These are phyloP conservation scores for Lasioglossum villosulum DNA, from an alignment of 2,888 invertebrate genomes.

Conservation along the genomic window DNA sequence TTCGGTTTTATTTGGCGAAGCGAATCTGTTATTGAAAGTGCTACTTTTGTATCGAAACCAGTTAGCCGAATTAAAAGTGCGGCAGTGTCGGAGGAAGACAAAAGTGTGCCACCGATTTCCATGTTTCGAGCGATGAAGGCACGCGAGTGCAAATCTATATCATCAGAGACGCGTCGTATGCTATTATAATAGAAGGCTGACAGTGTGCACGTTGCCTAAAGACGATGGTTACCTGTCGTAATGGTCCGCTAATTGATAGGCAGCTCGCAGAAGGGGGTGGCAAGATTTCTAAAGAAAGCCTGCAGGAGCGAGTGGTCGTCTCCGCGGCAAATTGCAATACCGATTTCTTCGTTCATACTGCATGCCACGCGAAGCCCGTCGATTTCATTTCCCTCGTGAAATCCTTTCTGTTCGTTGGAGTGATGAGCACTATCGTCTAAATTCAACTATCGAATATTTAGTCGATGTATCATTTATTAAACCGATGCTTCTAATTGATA, in stretches of 20 bases:
- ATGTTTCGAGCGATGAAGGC: constrained; percentile 37
- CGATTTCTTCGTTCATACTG: constrained; percentile 54
- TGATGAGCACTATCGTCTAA: no score
- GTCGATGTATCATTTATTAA: no score
- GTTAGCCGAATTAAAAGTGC: neutral
- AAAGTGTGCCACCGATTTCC: constrained; percentile 60
- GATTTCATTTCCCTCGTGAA: constrained; percentile 50
- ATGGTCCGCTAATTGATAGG: constrained; percentile 69
- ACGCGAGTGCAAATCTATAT: constrained; percentile 33
- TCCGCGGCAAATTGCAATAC: constrained; percentile 52
- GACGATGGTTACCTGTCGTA: constrained; percentile 60
- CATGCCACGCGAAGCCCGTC: constrained; percentile 39
- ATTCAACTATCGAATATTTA: no score
- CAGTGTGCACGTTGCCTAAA: constrained; percentile 43
- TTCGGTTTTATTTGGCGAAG: neutral
- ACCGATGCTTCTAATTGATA: no score
- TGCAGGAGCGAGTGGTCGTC: constrained; percentile 28
- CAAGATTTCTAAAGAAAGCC: constrained; percentile 71
- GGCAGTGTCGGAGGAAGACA: neutral
- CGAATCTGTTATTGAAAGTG: neutral
- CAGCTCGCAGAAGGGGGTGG: constrained; percentile 41
- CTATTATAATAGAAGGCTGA: constrained; percentile 20
- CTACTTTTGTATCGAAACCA: neutral
- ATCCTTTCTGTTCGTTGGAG: constrained; percentile 25
- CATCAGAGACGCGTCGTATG: constrained; percentile 13